Conservation (phyloP, 2,113 vertebrate species). For the Turnix velox region DNA sequence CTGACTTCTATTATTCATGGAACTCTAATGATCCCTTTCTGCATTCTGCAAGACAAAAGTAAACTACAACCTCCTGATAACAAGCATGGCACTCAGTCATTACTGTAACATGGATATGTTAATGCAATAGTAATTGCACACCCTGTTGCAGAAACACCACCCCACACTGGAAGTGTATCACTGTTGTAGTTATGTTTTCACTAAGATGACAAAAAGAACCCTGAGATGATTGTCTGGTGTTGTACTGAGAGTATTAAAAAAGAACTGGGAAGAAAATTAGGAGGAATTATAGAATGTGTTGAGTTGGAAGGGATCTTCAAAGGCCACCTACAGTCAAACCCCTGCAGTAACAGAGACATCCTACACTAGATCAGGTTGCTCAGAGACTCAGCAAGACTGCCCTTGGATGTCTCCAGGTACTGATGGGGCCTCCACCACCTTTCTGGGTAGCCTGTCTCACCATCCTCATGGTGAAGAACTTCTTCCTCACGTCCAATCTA, state of each 20-base stretch:
- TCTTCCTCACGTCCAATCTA: too few species aligned
- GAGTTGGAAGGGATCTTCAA: too few species aligned
- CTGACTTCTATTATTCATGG: slow-evolving; percentile 41
- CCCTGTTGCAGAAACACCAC: slow-evolving; percentile 14
- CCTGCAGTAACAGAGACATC: too few species aligned
- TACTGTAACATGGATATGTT: background rate
- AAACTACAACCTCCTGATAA: background rate
- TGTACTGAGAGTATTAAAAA: background rate
- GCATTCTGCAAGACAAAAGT: background rate
- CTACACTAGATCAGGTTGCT: too few species aligned
- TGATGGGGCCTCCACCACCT: too few species aligned
- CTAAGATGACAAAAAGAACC: background rate
- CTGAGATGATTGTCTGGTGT: background rate
- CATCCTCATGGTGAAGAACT: too few species aligned
- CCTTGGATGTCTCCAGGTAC: too few species aligned
- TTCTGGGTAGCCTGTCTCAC: too few species aligned
- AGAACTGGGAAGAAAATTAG: background rate
- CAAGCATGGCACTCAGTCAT: background rate
- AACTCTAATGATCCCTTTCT: slow-evolving; percentile 33
- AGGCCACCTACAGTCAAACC: too few species aligned
- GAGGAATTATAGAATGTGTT: background rate
- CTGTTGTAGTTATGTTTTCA: background rate
- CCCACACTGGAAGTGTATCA: background rate
- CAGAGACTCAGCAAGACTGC: too few species aligned
- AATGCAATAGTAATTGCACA: slow-evolving; percentile 6